Evolutionary conservation across 2,888 invertebrate species (phyloP).

Genomic region (Oscheius sp.): DNA sequence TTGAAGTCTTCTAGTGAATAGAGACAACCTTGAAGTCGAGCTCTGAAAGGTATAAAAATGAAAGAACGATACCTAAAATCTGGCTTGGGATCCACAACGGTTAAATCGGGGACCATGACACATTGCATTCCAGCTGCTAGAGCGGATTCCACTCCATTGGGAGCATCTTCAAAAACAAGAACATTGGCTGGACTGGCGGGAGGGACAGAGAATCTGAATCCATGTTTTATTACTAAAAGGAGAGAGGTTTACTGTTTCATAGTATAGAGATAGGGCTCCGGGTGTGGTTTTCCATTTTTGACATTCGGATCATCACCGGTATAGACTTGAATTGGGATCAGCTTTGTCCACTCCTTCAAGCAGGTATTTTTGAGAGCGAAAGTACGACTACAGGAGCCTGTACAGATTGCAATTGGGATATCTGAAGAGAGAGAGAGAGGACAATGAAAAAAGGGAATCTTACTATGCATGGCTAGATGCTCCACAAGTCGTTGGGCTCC

Average conservation of each 20-base stretch:
- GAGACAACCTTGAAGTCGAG: conserved; percentile 46
- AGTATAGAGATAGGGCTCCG: conserved; percentile 83
- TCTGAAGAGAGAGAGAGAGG: conserved; percentile 26
- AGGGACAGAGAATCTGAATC: conserved; percentile 46
- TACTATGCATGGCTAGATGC: conserved; percentile 76
- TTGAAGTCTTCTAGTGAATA: conserved; percentile 58
- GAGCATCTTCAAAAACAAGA: conserved; percentile 82
- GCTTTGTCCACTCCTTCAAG: conserved; percentile 50
- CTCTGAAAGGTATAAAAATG: too few species aligned
- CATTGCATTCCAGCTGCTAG: conserved; percentile 76
- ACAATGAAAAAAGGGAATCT: too few species aligned
- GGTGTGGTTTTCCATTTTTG: conserved; percentile 85
- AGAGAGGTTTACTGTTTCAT: conserved; percentile 67
- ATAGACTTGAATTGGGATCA: conserved; percentile 78
- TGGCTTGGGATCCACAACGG: conserved; percentile 51
- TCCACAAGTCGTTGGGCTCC: conserved; percentile 83
- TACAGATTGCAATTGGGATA: conserved; percentile 86
- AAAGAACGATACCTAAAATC: too few species aligned
- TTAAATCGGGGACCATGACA: conserved; percentile 49
- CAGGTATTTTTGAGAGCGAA: conserved; percentile 75
- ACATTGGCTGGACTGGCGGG: conserved; percentile 53
- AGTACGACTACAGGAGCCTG: conserved; percentile 82
- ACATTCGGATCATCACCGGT: conserved; percentile 86
- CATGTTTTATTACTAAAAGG: background rate
- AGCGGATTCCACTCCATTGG: conserved; percentile 85